Evolutionary conservation across 2,797 vertebrate species (phyloP), one percentile per base, ranked within the genome.

Genomic region (Tauraco hartlaubi): DNA sequence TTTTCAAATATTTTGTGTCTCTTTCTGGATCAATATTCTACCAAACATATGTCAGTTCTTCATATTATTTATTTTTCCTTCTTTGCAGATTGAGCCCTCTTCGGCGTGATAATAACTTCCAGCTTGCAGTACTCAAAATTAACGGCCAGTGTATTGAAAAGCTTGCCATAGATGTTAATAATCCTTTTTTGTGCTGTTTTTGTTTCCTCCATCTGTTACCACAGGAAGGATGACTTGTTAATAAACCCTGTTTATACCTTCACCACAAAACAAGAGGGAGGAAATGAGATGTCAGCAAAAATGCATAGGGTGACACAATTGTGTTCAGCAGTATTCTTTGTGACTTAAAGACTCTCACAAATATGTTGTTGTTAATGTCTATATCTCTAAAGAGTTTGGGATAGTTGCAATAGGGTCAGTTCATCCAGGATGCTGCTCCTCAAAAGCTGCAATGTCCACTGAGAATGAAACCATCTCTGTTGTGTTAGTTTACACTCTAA

Each of bases 251-350:
- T 94, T 95, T 97, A 88, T 66, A 97, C 92, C 88, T 96, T 95
- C 81, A 92, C 92, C 94, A 80, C 72, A 75, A 96, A 97, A 96
- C 64, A 94, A 20, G 72, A 83, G 90, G 96, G 66, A 97, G 96
- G 96, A 98, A 98, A 95, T 96, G 88, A 97, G 75, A 92, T 89
- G 90, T 97, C 92, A 98, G 97, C 97, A 97, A 96, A 89, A 98
- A 97, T 74, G 66, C 63, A 78, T 33, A 58, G 92, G 83, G 86
- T 95, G 89, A 95, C 22, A 74, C 91, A 91, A 59, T 79, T 59
- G 51, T 66, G 73, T 76, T 96, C 85, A 58, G 85, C 92, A 93
- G 59, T 81, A 64, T 62, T 94, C 94, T 95, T 96, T 93, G 90
- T 59, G 52, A 68, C 83, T 97, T 89, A 74, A 90, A 93, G 33